Base-by-base conservation (phyloP, 2,888 invertebrate genomes). In the Xestia sexstrigata region DNA sequence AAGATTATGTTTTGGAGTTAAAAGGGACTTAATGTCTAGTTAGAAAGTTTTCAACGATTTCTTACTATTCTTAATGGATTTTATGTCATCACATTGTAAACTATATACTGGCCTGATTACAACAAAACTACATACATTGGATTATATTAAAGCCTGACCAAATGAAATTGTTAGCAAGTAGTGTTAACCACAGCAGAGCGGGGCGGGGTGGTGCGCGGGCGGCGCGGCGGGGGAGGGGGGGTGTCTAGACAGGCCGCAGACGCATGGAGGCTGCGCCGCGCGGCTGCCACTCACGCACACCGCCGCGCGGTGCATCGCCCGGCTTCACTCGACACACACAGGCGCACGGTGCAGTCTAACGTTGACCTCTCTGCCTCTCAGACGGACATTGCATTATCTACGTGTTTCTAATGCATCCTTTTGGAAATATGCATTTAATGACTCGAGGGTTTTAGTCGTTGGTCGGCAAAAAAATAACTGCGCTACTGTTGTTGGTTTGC, bases 201-300 rank as follows among this genome's bases (percentile, higher is more conserved):
- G 79, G 79, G 81, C 76, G 85, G 72, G 81, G 89, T 74, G 84
- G 60, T 85, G 85, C 65, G 82, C 85, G 69, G 77, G 89, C 70
- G 84, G 70, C 84, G 87, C 63, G 83, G 82, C 89, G 84, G 89
- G 88, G 92, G 89, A 89, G 91, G 91, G 91, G 91, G 93, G 92
- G 84, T 90, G 96, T 96, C 96, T 96, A 96, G 96, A 96, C 96
- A 94, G 96, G 95, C 95, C 95, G 95, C 96, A 96, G 96, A 96
- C 96, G 94, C 92, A 93, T 92, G 95, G 96, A 96, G 96, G 96
- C 96, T 96, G 96, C 95, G 95, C 94, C 90, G 94, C 90, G 93
- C 92, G 89, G 80, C 84, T 89, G 88, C 82, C 87, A 88, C 65
- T 65, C 90, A 92, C 94, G 87, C 95, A 94, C 94, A 94, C 93